phyloP scores from a whole-genome alignment of 2,113 vertebrate genomes.

The Amazona vittata region DNA sequence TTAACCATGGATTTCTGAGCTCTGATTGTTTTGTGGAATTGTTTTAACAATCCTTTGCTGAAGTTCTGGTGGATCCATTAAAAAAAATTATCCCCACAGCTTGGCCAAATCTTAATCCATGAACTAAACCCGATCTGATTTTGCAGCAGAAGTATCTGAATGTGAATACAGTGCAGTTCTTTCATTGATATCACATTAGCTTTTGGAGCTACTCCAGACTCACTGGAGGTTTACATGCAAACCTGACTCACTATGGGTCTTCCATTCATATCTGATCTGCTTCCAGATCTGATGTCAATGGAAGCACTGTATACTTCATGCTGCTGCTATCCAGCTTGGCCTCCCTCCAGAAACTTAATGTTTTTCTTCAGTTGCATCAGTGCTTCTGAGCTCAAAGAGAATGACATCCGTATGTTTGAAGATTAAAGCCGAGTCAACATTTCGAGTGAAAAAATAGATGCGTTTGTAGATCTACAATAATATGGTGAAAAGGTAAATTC shows the following conservation, averaged over 20 bases:
- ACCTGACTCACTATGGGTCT: constrained; percentile 60
- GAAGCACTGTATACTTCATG: background rate
- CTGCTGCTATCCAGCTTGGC: constrained; percentile 22
- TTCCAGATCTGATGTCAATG: constrained; percentile 63
- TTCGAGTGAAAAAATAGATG: background rate
- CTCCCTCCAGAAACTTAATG: constrained; percentile 28
- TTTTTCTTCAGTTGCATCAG: constrained; percentile 53
- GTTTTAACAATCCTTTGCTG: background rate
- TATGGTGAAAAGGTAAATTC: background rate
- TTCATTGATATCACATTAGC: constrained; percentile 45
- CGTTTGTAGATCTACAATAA: background rate
- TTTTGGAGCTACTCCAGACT: constrained; percentile 55
- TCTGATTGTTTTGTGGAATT: background rate
- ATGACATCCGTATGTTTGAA: constrained; percentile 45
- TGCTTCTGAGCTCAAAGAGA: constrained; percentile 44
- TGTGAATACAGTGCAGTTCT: constrained; percentile 6
- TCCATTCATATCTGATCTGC: constrained; percentile 62
- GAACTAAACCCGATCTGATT: constrained; percentile 6
- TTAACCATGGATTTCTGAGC: background rate
- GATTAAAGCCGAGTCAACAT: constrained; percentile 35
- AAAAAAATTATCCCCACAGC: background rate
- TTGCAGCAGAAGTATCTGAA: background rate
- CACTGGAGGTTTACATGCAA: constrained; percentile 59
- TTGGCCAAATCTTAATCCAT: background rate
- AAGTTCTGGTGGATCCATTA: background rate